Evolutionary conservation across 2,888 invertebrate species (phyloP), one percentile per base, ranked within the genome.

Genomic region (Apeira syringaria): DNA sequence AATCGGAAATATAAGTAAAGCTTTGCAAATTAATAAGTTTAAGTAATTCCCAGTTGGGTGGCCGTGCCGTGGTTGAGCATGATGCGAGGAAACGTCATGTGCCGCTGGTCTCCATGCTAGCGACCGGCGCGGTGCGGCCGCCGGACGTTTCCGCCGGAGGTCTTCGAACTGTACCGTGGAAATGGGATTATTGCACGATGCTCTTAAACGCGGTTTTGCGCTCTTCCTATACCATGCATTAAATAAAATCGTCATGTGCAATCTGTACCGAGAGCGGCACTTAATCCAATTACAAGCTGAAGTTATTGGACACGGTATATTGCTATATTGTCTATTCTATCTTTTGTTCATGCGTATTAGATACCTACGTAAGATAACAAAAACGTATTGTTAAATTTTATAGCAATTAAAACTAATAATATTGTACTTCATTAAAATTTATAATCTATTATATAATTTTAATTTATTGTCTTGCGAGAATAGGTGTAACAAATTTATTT

Each of bases 181-280:
- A 84, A 84, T 82, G 74, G 74, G 80, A 84, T 84, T 85, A 82
- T 77, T 79, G 76, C 80, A 70, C 80, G 80, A 74, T 70, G 74
- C 66, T 68, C 72, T 70, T 72, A 74, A 66, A 77, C 68, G 73
- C 69, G 68, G 74, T 79, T 82, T 78, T 68, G 76, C 74, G 71
- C 79, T 80, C 67, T 66, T 70, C 75, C 65, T 69, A 59, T 52
- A 56, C 64, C 64, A 44, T 50, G 49, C 47, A 50, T 56, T 56
- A 53, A 58, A 53, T 42, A 51, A 58, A n/a, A 52, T 37, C 20
- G 18, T 29, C 15, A 15, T 42, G 37, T 38, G 33, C 39, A 45
- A n/a, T n/a, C n/a, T n/a, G n/a, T 45, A 32, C 7, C 20, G 20
- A 30, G 45, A 46, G 37, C 17, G 30, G 31, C 24, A 22, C 15